Conservation (phyloP, 1,140 invertebrate species). For the Pissodes strobi region DNA sequence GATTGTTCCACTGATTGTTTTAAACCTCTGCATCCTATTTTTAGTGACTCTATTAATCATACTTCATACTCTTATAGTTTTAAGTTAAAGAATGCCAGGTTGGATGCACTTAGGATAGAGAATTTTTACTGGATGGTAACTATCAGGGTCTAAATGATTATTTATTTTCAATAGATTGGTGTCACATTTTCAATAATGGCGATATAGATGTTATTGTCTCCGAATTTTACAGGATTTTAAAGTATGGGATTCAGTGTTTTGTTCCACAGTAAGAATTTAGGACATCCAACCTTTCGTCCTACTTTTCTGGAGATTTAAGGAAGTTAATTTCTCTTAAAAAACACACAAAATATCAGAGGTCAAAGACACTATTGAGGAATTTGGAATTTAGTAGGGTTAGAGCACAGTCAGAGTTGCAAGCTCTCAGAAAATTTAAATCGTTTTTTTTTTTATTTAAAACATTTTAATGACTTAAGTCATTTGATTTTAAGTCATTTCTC, state of each 20-base stretch:
- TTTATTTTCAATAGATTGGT: not conserved
- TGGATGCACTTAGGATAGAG: not conserved
- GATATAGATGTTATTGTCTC: not conserved
- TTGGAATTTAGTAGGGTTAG: not conserved
- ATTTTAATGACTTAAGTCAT: no score
- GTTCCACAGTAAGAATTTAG: not conserved
- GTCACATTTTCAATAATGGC: not conserved
- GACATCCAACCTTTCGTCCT: not conserved
- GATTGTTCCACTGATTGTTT: not conserved
- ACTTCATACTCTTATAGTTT: not conserved
- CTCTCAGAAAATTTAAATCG: no score
- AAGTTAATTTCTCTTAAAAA: not conserved
- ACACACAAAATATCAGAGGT: not conserved
- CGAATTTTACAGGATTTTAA: not conserved
- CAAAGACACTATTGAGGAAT: not conserved
- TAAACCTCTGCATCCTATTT: not conserved
- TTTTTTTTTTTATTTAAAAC: no score
- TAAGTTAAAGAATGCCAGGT: not conserved
- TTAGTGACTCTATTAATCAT: conserved; percentile 4
- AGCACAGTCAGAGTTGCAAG: no score
- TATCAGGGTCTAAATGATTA: not conserved
- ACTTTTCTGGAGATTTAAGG: not conserved
- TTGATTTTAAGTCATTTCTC: no score
- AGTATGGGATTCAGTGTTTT: not conserved
- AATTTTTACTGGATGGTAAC: not conserved